Percentiles rank a stretch among this genome's conserved stretches.
These are phyloP conservation scores for Agapornis roseicollis DNA, from an alignment of 2,113 vertebrate genomes.

Conservation along the genomic window DNA sequence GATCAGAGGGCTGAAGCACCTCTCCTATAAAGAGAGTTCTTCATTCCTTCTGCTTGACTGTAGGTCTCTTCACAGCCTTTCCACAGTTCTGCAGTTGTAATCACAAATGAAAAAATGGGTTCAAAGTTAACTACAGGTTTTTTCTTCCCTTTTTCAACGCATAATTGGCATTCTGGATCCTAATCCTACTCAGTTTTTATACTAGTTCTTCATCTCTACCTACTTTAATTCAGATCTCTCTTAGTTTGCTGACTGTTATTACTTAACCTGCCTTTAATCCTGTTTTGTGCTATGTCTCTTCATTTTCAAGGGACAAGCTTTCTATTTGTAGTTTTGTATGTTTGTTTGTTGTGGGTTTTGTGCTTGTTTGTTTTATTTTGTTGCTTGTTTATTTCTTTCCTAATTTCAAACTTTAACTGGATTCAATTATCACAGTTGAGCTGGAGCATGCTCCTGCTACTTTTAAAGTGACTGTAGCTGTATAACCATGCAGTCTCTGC, in stretches of 20 bases:
- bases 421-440: background rate
- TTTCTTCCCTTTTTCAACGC: background rate
- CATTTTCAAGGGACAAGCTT: background rate
- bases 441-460: background rate
- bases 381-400: background rate
- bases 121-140: background rate
- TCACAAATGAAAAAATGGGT: background rate
- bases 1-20: background rate
- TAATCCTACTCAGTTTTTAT: background rate
- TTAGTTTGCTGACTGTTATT: background rate
- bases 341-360: background rate
- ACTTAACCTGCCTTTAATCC: background rate
- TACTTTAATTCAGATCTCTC: background rate
- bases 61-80: background rate
- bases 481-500: background rate
- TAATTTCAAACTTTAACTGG: background rate
- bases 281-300: background rate
- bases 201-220: background rate
- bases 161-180: background rate
- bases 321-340: background rate
- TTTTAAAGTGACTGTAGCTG: background rate
- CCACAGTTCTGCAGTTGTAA: background rate
- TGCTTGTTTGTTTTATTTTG: fast-evolving
- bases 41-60: background rate
- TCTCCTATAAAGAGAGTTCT: background rate